Evolutionary conservation across 2,888 invertebrate genomes (phyloP), one percentile per base, ranked within the genome.

Genomic region (Napeogenes inachia): DNA sequence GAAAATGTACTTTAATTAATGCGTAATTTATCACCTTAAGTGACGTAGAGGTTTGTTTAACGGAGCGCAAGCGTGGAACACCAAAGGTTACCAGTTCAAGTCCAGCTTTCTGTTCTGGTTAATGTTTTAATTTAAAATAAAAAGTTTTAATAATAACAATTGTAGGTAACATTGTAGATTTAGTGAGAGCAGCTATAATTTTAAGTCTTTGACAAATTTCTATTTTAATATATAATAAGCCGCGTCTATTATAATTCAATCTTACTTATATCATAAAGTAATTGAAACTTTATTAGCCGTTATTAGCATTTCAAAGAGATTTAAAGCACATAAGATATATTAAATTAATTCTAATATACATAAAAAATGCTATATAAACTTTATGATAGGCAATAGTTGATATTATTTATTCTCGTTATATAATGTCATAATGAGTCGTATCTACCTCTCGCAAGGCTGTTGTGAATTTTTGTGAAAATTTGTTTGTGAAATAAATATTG

Each of bases 161-260:
- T 35, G 35, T 35, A 35, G 21, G 21, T 1, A 21, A 21, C 21
- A 21, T 21, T 21, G 21, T 21, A 21, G 21, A 21, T 21, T 21
- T 21, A 21, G 21, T 21, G 21, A 21, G 21, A 21, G 21, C 21
- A 21, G 21, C 21, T 21, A 21, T 21, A 21, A 21, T 21, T 21
- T 21, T 21, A 21, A 21, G 21, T 21, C 21, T 21, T 21, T 21
- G 21, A 21, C 21, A 21, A 21, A 1, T 21, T 21, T 21, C 35
- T 35, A 5, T 5, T 35, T 6, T 35, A 5, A 6, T 5, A 35
- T 4, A 5, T 6, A 35, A 35, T 35, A 35, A 5, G 35, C 6
- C 35, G 35, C 71, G 72, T 70, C 67, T 66, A 66, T 68, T 68
- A 59, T 10, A 63, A 62, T 67, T 72, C 66, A 67, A 66, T 70